Evolutionary conservation across 2,113 vertebrate genomes (phyloP).

Genomic region (Hipposideros armiger): DNA sequence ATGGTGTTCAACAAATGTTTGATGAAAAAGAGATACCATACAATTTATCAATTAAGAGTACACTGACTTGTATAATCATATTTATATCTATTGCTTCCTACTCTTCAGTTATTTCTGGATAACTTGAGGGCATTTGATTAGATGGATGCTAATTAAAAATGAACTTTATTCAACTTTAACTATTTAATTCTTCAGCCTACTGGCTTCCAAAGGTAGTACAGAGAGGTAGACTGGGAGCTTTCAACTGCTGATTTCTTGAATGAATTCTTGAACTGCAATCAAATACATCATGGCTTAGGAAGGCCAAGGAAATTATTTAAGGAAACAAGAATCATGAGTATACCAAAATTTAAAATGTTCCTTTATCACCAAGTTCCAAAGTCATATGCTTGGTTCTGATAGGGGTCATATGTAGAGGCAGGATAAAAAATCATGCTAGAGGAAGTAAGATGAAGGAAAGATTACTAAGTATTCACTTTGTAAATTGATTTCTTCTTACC

Average conservation of each 20-base stretch:
- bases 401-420: not conserved
- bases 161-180: not conserved
- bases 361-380: not conserved
- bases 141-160: not conserved
- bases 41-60: not conserved
- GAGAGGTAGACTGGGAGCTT: not conserved
- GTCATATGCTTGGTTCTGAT: not conserved
- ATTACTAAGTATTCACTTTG: not conserved
- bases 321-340: not conserved
- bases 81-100: not conserved
- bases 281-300: not conserved
- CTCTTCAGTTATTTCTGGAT: not conserved
- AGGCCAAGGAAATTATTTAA: not conserved
- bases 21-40: not conserved
- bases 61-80: not conserved
- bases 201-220: not conserved
- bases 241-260: not conserved
- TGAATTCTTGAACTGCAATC: not conserved
- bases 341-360: not conserved
- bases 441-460: not conserved
- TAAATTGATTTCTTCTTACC: not conserved
- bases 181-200: not conserved
- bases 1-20: not conserved
- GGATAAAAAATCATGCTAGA: not conserved
- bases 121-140: not conserved